These are phyloP conservation scores for Athalia rosae DNA, from an alignment of 2,888 invertebrate genomes.

Conservation along the genomic window DNA sequence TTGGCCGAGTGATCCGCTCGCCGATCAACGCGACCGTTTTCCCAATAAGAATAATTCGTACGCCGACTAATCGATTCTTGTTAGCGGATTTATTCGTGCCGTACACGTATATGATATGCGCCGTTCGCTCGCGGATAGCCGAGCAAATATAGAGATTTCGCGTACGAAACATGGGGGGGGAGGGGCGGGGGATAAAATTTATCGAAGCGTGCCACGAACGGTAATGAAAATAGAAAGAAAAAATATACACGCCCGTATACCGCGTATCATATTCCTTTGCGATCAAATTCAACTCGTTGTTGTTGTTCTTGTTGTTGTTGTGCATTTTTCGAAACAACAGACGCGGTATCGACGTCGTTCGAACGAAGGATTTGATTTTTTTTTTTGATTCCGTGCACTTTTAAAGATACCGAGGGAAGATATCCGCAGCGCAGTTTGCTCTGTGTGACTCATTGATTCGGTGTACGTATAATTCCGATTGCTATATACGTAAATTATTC, in stretches of 20 bases:
- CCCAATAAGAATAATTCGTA: not conserved
- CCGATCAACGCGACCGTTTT: not conserved
- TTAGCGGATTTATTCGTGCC: not conserved
- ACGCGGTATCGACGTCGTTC: not conserved
- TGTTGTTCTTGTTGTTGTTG: not conserved
- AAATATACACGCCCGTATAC: not conserved
- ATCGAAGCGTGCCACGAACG: not conserved
- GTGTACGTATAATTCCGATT: no score
- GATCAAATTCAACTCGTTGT: not conserved
- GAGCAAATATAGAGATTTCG: slow-evolving; percentile 20
- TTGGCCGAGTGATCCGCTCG: not conserved
- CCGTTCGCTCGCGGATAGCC: not conserved
- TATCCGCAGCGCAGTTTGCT: no score
- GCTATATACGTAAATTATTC: no score
- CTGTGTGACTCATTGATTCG: no score
- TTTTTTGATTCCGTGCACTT: not conserved
- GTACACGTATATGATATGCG: not conserved
- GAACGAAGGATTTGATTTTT: not conserved
- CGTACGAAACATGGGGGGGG: not conserved
- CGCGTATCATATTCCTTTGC: no score
- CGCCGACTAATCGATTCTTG: slow-evolving; percentile 44
- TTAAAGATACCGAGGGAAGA: no score
- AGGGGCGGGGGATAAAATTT: slow-evolving; percentile 2
- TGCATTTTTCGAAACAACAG: not conserved
- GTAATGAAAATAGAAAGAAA: not conserved